Evolutionary conservation across 2,797 vertebrate genomes (phyloP).

Genomic region (Clarias pachynema): DNA sequence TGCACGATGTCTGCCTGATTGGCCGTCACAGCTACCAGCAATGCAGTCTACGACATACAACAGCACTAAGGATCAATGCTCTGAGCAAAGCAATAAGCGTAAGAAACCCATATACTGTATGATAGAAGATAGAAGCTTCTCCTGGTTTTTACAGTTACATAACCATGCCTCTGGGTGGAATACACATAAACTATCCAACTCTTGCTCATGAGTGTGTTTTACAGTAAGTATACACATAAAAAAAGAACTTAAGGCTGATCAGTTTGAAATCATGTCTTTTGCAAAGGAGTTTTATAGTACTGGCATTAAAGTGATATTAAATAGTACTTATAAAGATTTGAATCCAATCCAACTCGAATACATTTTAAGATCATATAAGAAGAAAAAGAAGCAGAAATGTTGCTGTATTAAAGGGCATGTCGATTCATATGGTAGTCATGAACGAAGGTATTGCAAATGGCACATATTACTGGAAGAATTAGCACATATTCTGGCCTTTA

Average conservation of each 20-base stretch:
- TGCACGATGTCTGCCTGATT: conserved; percentile 86
- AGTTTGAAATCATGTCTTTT: background rate
- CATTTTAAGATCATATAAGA: background rate
- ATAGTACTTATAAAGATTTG: no score
- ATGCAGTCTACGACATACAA: conserved; percentile 76
- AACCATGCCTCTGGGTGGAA: background rate
- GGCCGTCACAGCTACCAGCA: conserved; percentile 87
- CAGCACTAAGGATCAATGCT: background rate
- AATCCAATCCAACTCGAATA: background rate
- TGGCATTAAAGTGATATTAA: background rate
- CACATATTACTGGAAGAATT: background rate
- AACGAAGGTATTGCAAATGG: background rate
- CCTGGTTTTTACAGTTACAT: background rate
- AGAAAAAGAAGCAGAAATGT: background rate
- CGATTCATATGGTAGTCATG: background rate
- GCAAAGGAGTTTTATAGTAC: background rate
- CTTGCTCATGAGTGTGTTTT: background rate
- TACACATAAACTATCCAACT: background rate
- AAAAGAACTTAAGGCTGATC: background rate
- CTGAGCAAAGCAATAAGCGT: background rate
- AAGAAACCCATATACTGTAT: background rate
- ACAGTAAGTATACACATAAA: background rate
- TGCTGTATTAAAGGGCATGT: background rate
- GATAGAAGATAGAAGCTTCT: background rate
- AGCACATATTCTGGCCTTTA: background rate